phyloP scores from a whole-genome alignment of 2,888 invertebrate species.

The Drosophila algonquin region DNA sequence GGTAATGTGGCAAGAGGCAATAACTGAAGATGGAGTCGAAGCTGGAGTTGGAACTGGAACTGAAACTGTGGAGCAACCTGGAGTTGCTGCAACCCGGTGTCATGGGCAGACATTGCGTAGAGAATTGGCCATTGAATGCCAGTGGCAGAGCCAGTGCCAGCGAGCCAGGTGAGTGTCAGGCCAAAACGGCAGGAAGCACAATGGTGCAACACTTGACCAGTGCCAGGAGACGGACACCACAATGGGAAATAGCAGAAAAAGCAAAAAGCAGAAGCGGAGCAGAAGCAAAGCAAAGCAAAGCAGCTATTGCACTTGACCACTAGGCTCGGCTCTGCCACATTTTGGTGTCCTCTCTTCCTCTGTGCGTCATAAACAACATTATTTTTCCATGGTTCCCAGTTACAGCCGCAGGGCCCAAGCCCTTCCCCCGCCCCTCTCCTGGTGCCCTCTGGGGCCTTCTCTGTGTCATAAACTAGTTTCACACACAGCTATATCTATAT shows the following conservation, averaged over 20 bases:
- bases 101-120: conserved; percentile 72
- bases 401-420: background rate
- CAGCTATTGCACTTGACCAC: conserved; percentile 73
- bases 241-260: conserved; percentile 54
- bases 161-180: conserved; percentile 71
- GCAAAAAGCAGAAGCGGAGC: conserved; percentile 33
- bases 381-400: conserved; percentile 57
- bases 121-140: conserved; percentile 72
- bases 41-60: conserved; percentile 21
- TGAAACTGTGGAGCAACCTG: conserved; percentile 10
- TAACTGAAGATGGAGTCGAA: conserved; percentile 14
- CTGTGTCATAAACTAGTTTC: conserved; percentile 76
- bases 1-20: conserved; percentile 69
- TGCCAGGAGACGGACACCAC: conserved; percentile 67
- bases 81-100: conserved; percentile 58
- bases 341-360: conserved; percentile 1
- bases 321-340: conserved; percentile 7
- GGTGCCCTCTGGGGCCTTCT: conserved; percentile 1
- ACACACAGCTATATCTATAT: conserved; percentile 66
- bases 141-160: conserved; percentile 8
- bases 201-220: conserved; percentile 60
- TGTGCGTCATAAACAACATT: conserved; percentile 79
- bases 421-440: background rate
- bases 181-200: conserved; percentile 64
- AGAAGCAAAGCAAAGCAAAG: conserved; percentile 40